phyloP scores from a whole-genome alignment of 2,113 vertebrate species.

The Cololabis saira region DNA sequence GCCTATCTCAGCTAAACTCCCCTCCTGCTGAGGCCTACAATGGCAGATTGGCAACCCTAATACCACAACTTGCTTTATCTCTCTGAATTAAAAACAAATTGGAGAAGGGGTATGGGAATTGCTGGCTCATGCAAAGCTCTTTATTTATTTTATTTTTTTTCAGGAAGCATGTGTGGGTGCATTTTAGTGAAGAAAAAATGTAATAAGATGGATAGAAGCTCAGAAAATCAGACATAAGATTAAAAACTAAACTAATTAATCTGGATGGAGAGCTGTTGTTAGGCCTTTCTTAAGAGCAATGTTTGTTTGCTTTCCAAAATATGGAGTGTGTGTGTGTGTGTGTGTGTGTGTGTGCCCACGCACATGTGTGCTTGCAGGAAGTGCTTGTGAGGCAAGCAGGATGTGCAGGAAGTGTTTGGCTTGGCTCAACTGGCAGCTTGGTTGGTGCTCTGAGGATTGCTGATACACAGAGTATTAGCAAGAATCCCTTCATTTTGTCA shows the following conservation, averaged over 20 bases:
- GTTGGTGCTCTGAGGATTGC: slow-evolving; percentile 27
- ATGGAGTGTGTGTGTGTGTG: too few species aligned
- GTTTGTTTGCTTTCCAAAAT: slow-evolving; percentile 64
- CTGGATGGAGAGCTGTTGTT: slow-evolving; percentile 55
- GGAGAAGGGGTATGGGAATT: slow-evolving; percentile 61
- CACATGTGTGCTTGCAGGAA: slow-evolving; percentile 53
- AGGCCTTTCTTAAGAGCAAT: slow-evolving; percentile 65
- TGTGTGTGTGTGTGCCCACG: neutral
- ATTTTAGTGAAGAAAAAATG: slow-evolving; percentile 46
- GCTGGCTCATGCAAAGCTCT: slow-evolving; percentile 29
- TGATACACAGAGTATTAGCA: slow-evolving; percentile 1
- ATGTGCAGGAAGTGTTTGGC: slow-evolving; percentile 41
- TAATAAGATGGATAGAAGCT: slow-evolving; percentile 46
- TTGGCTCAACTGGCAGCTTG: slow-evolving; percentile 44
- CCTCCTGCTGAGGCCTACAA: slow-evolving; percentile 61
- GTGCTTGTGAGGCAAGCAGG: slow-evolving; percentile 64
- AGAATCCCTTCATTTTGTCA: neutral
- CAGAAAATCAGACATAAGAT: slow-evolving; percentile 53
- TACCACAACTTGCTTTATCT: slow-evolving; percentile 65
- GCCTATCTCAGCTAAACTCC: slow-evolving; percentile 56
- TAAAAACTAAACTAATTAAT: slow-evolving; percentile 63
- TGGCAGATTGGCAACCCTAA: slow-evolving; percentile 74
- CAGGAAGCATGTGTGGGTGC: slow-evolving; percentile 47
- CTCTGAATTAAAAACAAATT: slow-evolving; percentile 67
- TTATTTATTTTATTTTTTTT: slow-evolving; percentile 44